These are phyloP conservation scores for Pipistrellus nathusii DNA, from an alignment of 2,797 vertebrate species.

Conservation along the genomic window DNA sequence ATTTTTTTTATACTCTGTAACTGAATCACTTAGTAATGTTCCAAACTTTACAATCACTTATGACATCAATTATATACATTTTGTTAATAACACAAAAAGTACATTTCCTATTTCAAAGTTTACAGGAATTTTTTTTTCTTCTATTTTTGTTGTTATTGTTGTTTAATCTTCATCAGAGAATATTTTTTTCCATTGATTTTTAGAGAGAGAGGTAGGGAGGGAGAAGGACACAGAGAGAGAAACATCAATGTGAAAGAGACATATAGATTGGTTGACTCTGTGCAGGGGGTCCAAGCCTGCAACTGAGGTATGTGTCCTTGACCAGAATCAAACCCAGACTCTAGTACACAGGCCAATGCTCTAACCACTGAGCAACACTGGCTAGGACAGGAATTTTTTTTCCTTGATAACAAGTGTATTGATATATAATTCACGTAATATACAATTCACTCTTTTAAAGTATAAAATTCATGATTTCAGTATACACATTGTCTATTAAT, in stretches of 20 bases:
- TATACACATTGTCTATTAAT: not conserved
- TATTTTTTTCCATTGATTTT: slow-evolving; percentile 82
- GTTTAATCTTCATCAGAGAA: no score
- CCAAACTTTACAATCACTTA: slow-evolving; percentile 94
- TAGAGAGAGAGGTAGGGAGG: no score
- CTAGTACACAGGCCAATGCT: no score
- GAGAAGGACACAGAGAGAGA: no score
- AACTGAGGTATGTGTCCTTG: no score
- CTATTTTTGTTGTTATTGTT: no score
- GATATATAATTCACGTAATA: not conserved
- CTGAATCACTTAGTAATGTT: slow-evolving; percentile 93
- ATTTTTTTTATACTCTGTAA: slow-evolving; percentile 94
- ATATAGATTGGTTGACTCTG: no score
- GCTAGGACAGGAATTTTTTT: slow-evolving; percentile 41
- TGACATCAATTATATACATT: slow-evolving; percentile 92
- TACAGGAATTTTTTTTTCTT: slow-evolving; percentile 85
- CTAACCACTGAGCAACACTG: no score
- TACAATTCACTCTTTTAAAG: not conserved
- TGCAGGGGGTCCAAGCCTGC: no score
- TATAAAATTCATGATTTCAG: not conserved
- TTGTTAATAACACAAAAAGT: slow-evolving; percentile 91
- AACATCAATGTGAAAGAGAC: no score
- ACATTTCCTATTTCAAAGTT: slow-evolving; percentile 93
- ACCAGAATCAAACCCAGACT: no score
- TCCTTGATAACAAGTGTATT: not conserved